Evolutionary conservation across 2,113 vertebrate genomes (phyloP).

Genomic region (Aspidoscelis tigris): DNA sequence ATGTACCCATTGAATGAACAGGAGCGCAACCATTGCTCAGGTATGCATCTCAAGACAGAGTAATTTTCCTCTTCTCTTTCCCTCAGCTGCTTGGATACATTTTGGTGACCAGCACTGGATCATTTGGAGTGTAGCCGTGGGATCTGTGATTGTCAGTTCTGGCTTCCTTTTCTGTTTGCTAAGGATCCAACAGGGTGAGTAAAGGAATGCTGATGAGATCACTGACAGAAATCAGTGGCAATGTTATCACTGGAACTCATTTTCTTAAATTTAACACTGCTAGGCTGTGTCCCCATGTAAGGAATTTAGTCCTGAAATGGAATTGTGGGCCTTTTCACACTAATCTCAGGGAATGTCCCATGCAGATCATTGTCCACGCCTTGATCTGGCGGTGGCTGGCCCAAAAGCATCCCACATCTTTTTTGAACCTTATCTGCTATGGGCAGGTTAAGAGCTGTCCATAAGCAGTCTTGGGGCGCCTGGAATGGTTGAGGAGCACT

Average conservation of each 20-base stretch:
- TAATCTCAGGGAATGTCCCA: no score
- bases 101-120: constrained; percentile 1
- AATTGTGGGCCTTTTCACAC: no score
- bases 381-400: no score
- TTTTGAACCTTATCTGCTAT: no score
- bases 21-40: background rate
- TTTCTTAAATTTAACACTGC: background rate
- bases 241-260: background rate
- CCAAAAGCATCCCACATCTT: no score
- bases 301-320: no score
- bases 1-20: no score
- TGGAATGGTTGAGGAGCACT: no score
- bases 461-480: no score
- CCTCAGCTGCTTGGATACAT: background rate
- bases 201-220: background rate
- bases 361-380: no score
- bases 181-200: background rate
- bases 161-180: constrained; percentile 6
- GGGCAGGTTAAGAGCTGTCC: no score
- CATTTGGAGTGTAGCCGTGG: constrained; percentile 14
- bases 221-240: background rate
- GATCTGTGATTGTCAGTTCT: background rate
- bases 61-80: background rate
- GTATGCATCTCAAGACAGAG: background rate
- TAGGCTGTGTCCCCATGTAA: no score